These are phyloP conservation scores for Acanthochromis polyacanthus DNA, from an alignment of 2,113 vertebrate species.

Conservation along the genomic window DNA sequence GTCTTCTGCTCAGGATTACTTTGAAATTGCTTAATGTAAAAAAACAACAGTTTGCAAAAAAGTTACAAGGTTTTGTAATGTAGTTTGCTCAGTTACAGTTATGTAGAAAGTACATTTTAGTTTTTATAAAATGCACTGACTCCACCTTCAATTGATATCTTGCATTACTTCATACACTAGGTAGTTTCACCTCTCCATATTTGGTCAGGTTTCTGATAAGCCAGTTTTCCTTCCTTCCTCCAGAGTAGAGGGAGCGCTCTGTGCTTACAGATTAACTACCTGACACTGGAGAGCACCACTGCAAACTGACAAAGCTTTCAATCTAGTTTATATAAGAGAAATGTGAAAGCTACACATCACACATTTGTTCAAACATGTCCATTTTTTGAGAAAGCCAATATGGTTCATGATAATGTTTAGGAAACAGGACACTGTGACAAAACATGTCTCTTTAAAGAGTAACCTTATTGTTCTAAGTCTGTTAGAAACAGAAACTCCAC, in stretches of 20 bases:
- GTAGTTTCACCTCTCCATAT: conserved; percentile 84
- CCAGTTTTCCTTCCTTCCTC: conserved; percentile 82
- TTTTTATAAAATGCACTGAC: conserved; percentile 35
- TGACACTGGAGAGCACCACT: neutral
- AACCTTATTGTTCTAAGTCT: neutral
- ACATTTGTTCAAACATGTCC: neutral
- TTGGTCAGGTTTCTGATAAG: conserved; percentile 85
- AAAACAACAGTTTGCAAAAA: neutral
- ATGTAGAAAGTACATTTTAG: neutral
- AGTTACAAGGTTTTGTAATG: neutral
- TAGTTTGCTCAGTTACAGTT: neutral
- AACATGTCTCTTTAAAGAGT: neutral
- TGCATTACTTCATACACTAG: conserved; percentile 70
- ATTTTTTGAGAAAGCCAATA: neutral
- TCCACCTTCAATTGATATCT: conserved; percentile 56
- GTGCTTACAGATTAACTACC: conserved; percentile 80
- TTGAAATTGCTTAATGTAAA: neutral
- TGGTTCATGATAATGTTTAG: neutral
- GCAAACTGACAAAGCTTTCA: neutral
- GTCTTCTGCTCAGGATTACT: neutral
- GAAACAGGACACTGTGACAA: neutral
- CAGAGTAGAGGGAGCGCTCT: conserved; percentile 57
- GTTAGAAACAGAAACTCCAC: conserved; percentile 39
- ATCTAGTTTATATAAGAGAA: neutral
- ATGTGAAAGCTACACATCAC: neutral